Evolutionary conservation across 2,797 vertebrate genomes (phyloP).

Genomic region (Coreius guichenoti): DNA sequence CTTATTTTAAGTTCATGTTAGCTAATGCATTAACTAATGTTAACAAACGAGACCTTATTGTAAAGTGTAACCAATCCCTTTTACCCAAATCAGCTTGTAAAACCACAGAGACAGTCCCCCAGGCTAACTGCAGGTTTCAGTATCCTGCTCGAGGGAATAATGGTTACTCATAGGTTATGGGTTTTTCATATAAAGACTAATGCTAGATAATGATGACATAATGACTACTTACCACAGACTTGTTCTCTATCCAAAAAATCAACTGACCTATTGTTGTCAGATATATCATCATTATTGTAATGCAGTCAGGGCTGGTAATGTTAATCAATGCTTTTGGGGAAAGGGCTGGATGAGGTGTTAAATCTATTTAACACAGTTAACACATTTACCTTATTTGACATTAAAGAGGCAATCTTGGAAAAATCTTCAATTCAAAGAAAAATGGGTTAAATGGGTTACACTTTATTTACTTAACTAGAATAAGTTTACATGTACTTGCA

Average conservation of each 20-base stretch:
- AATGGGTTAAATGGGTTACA: no score
- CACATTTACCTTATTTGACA: background rate
- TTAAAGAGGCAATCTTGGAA: background rate
- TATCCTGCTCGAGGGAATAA: background rate
- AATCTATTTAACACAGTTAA: background rate
- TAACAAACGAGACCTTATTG: background rate
- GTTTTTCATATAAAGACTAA: slow-evolving; percentile 11
- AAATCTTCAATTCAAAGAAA: background rate
- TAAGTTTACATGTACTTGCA: no score
- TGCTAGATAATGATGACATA: slow-evolving; percentile 24
- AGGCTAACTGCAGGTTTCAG: slow-evolving; percentile 14
- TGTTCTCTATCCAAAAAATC: slow-evolving; percentile 1
- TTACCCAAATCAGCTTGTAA: background rate
- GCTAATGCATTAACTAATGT: background rate
- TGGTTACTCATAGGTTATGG: background rate
- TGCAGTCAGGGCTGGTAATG: background rate
- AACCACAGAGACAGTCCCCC: background rate
- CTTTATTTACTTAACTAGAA: no score
- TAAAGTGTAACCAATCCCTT: background rate
- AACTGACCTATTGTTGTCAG: background rate
- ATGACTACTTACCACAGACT: background rate
- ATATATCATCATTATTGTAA: background rate
- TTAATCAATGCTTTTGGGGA: background rate
- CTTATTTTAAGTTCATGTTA: background rate
- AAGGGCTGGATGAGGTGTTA: background rate